These are phyloP conservation scores for Xanthorhoe designata DNA, from an alignment of 2,888 invertebrate species.

Conservation along the genomic window DNA sequence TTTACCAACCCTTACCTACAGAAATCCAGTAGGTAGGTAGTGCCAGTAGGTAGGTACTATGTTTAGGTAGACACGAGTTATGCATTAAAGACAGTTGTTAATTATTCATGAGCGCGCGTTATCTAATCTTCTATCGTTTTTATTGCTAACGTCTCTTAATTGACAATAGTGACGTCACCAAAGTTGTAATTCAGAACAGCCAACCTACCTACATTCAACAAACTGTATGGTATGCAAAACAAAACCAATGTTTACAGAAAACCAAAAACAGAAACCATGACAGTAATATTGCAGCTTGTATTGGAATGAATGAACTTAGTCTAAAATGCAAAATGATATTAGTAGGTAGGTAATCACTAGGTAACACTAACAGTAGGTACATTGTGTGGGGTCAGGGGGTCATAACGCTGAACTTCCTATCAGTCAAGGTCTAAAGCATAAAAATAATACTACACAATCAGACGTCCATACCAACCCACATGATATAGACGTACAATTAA, in stretches of 20 bases:
- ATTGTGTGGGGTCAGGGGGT: conserved; percentile 4
- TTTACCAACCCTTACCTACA: neutral
- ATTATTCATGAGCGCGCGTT: conserved; percentile 1
- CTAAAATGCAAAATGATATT: neutral
- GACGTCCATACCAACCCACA: neutral
- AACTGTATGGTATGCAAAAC: neutral
- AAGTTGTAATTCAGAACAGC: neutral
- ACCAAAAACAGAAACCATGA: neutral
- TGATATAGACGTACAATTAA: neutral
- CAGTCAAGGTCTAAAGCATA: conserved; percentile 12
- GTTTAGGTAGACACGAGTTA: neutral
- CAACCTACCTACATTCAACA: neutral
- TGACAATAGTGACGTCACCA: conserved; percentile 8
- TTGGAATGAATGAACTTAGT: neutral
- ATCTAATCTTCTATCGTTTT: conserved; percentile 22
- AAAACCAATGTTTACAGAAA: neutral
- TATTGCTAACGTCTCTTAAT: conserved; percentile 19
- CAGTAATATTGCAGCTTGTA: neutral
- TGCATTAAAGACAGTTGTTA: neutral
- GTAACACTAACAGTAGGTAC: neutral
- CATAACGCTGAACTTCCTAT: conserved; percentile 5
- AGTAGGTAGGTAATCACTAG: neutral
- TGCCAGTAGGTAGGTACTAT: neutral
- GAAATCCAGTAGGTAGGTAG: neutral
- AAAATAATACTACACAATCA: conserved; percentile 1